A percentile compares a stretch with the other conserved stretches of the same genome.
phyloP scores from a whole-genome alignment of 2,888 invertebrate genomes.

The Drosophila incognita region DNA sequence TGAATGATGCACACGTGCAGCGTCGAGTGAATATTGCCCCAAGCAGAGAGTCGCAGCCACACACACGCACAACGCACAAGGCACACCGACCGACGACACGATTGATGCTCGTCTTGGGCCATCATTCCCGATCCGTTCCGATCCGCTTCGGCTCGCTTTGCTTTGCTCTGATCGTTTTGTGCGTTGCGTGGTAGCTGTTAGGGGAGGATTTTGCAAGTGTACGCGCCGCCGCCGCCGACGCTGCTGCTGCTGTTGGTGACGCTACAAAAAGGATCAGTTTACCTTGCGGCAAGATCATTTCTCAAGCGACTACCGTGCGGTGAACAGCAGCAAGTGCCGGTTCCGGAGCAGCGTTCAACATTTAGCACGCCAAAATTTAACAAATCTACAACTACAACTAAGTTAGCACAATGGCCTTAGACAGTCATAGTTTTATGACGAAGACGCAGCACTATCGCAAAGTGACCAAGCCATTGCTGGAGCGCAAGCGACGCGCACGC shows the following conservation, averaged over 20 bases:
- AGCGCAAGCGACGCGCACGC: constrained; percentile 94
- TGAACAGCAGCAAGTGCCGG: constrained; percentile 66
- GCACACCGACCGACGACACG: constrained; percentile 50
- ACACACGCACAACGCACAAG: constrained; percentile 44
- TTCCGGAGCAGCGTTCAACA: constrained; percentile 17
- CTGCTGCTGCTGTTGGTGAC: constrained; percentile 40
- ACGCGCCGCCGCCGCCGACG: constrained; percentile 45
- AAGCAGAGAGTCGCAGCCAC: constrained; percentile 56
- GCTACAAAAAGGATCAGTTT: constrained; percentile 84
- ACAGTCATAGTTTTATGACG: constrained; percentile 87
- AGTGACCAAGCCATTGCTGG: constrained; percentile 96
- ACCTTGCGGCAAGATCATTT: constrained; percentile 84
- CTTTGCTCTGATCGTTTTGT: constrained; percentile 38
- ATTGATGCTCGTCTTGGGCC: constrained; percentile 65
- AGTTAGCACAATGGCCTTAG: constrained; percentile 80
- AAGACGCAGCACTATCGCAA: constrained; percentile 97
- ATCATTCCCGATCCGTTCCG: constrained; percentile 42
- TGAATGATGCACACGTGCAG: constrained; percentile 57
- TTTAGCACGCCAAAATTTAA: constrained; percentile 29
- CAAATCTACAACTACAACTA: constrained; percentile 7
- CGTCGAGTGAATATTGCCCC: constrained; percentile 46
- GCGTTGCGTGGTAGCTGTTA: constrained; percentile 77
- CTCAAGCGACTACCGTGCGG: constrained; percentile 83
- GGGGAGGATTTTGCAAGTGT: constrained; percentile 80
- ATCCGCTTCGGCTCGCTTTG: constrained; percentile 33